Percentiles rank a stretch among this genome's conserved stretches.
These are phyloP conservation scores for Ondatra zibethicus DNA, from an alignment of 2,113 vertebrate species.

Conservation along the genomic window DNA sequence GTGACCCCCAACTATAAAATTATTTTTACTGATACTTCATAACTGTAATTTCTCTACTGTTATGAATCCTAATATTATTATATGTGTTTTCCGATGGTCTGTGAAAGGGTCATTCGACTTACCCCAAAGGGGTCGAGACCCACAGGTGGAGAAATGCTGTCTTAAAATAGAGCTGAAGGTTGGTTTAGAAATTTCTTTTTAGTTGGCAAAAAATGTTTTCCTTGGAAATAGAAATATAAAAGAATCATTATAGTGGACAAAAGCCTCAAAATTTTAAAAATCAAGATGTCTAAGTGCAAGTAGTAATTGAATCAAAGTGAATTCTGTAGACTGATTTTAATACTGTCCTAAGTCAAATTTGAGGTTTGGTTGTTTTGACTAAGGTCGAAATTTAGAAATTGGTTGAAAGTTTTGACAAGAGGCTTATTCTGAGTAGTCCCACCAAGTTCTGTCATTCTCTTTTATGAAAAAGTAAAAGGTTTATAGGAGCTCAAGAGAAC, in stretches of 20 bases:
- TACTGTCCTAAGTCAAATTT: slow-evolving; percentile 29
- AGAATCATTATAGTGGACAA: neutral
- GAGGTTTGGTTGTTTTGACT: neutral
- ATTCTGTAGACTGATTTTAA: slow-evolving; percentile 32
- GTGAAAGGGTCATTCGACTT: neutral
- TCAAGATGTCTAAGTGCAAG: neutral
- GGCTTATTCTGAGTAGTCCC: neutral
- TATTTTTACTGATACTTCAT: neutral
- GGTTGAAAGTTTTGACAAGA: slow-evolving; percentile 51
- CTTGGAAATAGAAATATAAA: neutral
- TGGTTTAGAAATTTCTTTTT: slow-evolving; percentile 46
- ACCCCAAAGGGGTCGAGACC: neutral
- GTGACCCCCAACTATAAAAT: neutral
- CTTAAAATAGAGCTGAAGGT: slow-evolving; percentile 44
- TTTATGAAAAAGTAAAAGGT: neutral
- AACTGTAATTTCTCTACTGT: neutral
- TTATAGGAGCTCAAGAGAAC: neutral
- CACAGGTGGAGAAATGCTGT: neutral
- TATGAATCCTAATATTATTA: neutral
- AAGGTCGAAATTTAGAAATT: slow-evolving; percentile 40
- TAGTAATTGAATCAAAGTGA: slow-evolving; percentile 32
- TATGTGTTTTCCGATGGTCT: neutral
- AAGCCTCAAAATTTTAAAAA: slow-evolving; percentile 34
- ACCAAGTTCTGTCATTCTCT: slow-evolving; percentile 44
- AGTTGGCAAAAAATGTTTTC: slow-evolving; percentile 54